A percentile compares a stretch with the other conserved stretches of the same genome.
phyloP scores from a whole-genome alignment of 2,113 vertebrate genomes.

The Plectropomus leopardus region DNA sequence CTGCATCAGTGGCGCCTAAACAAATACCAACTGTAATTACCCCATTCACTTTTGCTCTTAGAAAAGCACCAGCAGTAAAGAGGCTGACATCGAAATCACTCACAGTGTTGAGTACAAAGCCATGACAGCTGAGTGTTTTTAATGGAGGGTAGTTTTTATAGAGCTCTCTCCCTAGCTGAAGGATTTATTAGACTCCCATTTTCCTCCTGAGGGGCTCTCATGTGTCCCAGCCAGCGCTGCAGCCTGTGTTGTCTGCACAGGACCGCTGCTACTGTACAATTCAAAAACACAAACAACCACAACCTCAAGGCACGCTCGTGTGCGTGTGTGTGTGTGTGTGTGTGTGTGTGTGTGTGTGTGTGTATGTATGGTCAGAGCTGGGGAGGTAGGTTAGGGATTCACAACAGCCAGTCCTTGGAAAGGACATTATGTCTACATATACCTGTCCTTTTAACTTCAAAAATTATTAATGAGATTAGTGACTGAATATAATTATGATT shows the following conservation, averaged over 20 bases:
- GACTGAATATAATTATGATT: neutral
- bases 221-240: slow-evolving; percentile 38
- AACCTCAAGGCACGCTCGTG: neutral
- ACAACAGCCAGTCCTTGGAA: slow-evolving; percentile 3
- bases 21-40: slow-evolving; percentile 35
- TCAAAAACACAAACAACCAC: slow-evolving; percentile 45
- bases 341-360: neutral
- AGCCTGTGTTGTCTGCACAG: slow-evolving; percentile 35
- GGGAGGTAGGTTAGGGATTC: neutral
- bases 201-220: slow-evolving; percentile 60
- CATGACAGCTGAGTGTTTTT: slow-evolving; percentile 61
- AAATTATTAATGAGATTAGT: neutral
- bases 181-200: slow-evolving; percentile 75
- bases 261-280: slow-evolving; percentile 55
- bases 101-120: slow-evolving; percentile 38
- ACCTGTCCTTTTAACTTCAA: neutral
- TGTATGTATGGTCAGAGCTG: neutral
- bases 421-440: neutral
- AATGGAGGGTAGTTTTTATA: slow-evolving; percentile 64
- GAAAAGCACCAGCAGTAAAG: slow-evolving; percentile 29
- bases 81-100: slow-evolving; percentile 33
- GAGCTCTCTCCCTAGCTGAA: slow-evolving; percentile 55
- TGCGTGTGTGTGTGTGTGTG: neutral
- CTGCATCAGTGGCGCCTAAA: slow-evolving; percentile 17
- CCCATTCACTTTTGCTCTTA: slow-evolving; percentile 28